These are phyloP conservation scores for Lobophora halterata DNA, from an alignment of 2,888 invertebrate genomes.

Conservation along the genomic window DNA sequence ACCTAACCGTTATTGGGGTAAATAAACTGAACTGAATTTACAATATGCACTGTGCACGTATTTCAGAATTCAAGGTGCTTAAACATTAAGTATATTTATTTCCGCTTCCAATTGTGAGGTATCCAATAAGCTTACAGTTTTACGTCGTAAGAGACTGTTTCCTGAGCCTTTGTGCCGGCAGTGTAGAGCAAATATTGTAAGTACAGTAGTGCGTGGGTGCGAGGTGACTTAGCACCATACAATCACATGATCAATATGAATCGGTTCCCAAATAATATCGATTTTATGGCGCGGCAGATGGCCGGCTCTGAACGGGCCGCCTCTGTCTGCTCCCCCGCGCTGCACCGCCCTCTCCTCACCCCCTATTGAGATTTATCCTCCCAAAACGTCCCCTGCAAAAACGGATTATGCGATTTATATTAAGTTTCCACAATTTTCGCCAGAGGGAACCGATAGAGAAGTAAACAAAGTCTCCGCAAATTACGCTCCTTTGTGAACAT, in stretches of 20 bases:
- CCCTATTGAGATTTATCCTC: conserved; percentile 77
- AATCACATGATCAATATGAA: conserved; percentile 51
- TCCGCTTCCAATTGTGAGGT: background rate
- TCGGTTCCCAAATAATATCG: conserved; percentile 73
- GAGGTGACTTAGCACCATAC: conserved; percentile 22
- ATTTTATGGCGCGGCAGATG: conserved; percentile 77
- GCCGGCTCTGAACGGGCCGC: conserved; percentile 58
- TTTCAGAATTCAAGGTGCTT: no score
- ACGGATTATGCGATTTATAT: conserved; percentile 79
- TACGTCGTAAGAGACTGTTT: conserved; percentile 14
- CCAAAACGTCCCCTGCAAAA: conserved; percentile 72
- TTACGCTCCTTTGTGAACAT: conserved; percentile 68
- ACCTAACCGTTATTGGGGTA: no score
- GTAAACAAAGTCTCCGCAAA: conserved; percentile 59
- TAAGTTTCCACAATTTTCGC: conserved; percentile 78
- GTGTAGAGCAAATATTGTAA: conserved; percentile 18
- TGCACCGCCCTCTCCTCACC: conserved; percentile 61
- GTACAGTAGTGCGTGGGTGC: conserved; percentile 20
- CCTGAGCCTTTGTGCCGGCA: conserved; percentile 12
- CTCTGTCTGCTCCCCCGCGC: conserved; percentile 57
- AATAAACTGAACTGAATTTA: no score
- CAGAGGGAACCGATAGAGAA: conserved; percentile 62
- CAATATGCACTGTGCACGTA: no score
- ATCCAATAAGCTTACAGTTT: conserved; percentile 13
- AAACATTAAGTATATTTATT: no score